Evolutionary conservation across 2,888 invertebrate genomes (phyloP).

Genomic region (Scelioninae gen. 2): DNA sequence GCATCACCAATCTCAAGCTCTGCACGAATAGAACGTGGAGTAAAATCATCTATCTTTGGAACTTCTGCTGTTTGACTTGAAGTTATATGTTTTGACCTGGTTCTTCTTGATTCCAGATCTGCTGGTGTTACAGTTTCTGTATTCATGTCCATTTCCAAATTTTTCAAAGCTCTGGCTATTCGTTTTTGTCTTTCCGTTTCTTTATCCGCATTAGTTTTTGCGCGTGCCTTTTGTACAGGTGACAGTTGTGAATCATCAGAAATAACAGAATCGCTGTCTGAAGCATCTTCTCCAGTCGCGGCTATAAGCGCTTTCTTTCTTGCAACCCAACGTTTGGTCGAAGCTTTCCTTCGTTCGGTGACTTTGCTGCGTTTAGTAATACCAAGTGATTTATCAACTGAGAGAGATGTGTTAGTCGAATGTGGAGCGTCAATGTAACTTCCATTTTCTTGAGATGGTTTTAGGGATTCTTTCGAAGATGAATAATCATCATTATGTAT

Average conservation of each 20-base stretch:
- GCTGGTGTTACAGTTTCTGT: slow-evolving; percentile 17
- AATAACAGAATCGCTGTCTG: slow-evolving; percentile 70
- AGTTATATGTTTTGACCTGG: background rate
- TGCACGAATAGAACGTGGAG: slow-evolving; percentile 63
- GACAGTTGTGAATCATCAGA: slow-evolving; percentile 70
- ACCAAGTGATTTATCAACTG: slow-evolving; percentile 35
- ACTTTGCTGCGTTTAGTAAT: slow-evolving; percentile 64
- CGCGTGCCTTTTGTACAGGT: slow-evolving; percentile 72
- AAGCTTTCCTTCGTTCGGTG: slow-evolving; percentile 69
- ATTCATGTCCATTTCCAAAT: slow-evolving; percentile 64
- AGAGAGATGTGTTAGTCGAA: background rate
- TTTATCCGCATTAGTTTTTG: slow-evolving; percentile 69
- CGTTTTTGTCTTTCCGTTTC: slow-evolving; percentile 65
- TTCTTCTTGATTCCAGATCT: slow-evolving; percentile 36
- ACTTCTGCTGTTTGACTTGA: background rate
- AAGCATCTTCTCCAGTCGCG: slow-evolving; percentile 69
- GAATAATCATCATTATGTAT: slow-evolving; percentile 25
- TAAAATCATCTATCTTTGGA: slow-evolving; percentile 37
- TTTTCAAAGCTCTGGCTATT: slow-evolving; percentile 65
- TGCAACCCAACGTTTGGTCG: slow-evolving; percentile 72
- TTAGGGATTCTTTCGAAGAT: slow-evolving; percentile 31
- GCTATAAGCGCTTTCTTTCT: slow-evolving; percentile 72
- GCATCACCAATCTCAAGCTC: slow-evolving; percentile 69
- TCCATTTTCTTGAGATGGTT: slow-evolving; percentile 38
- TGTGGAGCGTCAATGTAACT: background rate